Evolutionary conservation across 2,797 vertebrate species (phyloP).

Genomic region (Cirrhinus mrigala): DNA sequence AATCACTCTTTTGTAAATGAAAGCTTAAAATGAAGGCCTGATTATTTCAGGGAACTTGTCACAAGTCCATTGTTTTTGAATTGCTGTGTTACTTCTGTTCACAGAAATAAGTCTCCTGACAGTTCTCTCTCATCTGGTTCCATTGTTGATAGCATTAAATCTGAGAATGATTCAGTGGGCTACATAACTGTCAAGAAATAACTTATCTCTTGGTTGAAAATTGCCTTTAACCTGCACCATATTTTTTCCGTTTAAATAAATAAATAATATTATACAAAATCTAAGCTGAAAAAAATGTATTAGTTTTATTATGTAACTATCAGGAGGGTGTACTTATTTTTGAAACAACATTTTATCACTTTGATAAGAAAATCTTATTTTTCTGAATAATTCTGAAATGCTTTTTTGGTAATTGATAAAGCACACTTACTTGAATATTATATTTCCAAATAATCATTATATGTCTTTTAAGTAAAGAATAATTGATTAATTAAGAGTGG

Average conservation of each 20-base stretch:
- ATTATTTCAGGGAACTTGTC: not conserved
- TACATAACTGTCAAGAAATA: not conserved
- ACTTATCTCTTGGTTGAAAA: not conserved
- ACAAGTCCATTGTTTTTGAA: not conserved
- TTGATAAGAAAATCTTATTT: not conserved
- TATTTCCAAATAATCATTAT: not conserved
- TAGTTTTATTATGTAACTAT: not conserved
- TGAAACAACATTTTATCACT: not conserved
- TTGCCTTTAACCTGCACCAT: not conserved
- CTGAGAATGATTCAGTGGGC: not conserved
- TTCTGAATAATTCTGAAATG: not conserved
- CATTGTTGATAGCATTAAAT: not conserved
- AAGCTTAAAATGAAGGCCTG: not conserved
- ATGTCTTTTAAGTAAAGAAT: not conserved
- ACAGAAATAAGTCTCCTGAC: not conserved
- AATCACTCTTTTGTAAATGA: no score
- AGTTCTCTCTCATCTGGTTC: not conserved
- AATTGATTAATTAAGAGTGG: not conserved
- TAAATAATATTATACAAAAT: not conserved
- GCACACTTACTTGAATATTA: not conserved
- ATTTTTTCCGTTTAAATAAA: not conserved
- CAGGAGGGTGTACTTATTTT: not conserved
- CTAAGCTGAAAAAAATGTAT: not conserved
- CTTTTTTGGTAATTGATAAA: not conserved
- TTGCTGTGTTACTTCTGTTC: not conserved